These are phyloP conservation scores for Linyphia triangularis DNA, from an alignment of 2,888 invertebrate species.

Conservation along the genomic window DNA sequence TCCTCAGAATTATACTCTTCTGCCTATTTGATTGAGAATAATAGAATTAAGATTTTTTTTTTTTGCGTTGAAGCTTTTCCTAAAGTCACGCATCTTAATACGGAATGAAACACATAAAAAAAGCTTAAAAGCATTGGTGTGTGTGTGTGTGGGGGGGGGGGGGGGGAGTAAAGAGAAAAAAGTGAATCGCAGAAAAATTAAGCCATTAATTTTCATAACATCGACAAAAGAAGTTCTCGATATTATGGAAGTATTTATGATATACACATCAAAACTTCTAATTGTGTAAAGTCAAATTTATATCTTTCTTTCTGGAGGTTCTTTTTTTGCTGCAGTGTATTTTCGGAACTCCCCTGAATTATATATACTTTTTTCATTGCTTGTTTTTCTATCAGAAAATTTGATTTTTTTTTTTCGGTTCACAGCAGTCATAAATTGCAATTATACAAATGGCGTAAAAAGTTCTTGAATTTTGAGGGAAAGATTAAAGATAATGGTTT, in stretches of 20 bases:
- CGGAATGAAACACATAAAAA: slow-evolving; percentile 38
- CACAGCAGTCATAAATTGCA: slow-evolving; percentile 65
- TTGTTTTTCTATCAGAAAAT: not conserved
- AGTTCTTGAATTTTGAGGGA: slow-evolving; percentile 36
- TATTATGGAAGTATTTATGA: slow-evolving; percentile 66
- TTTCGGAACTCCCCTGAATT: not conserved
- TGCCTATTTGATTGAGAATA: slow-evolving; percentile 73
- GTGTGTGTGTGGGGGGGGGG: no score
- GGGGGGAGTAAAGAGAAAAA: slow-evolving; percentile 31
- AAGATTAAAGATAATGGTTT: slow-evolving; percentile 55
- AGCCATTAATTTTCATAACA: slow-evolving; percentile 75
- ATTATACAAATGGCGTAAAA: slow-evolving; percentile 62
- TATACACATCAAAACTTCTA: slow-evolving; percentile 74
- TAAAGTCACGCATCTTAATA: slow-evolving; percentile 59
- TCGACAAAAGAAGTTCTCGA: slow-evolving; percentile 58
- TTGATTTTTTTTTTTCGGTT: not conserved
- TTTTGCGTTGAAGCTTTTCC: slow-evolving; percentile 31
- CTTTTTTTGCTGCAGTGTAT: slow-evolving; percentile 11
- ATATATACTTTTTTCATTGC: slow-evolving; percentile 14
- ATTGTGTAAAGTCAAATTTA: slow-evolving; percentile 75
- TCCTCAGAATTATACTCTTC: slow-evolving; percentile 22
- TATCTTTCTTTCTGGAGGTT: slow-evolving; percentile 45
- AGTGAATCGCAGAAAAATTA: slow-evolving; percentile 49
- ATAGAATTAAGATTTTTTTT: slow-evolving; percentile 74
- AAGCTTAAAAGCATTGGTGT: slow-evolving; percentile 1